Base-by-base conservation (phyloP, 2,113 vertebrate species). In the Apeltes quadracus region DNA sequence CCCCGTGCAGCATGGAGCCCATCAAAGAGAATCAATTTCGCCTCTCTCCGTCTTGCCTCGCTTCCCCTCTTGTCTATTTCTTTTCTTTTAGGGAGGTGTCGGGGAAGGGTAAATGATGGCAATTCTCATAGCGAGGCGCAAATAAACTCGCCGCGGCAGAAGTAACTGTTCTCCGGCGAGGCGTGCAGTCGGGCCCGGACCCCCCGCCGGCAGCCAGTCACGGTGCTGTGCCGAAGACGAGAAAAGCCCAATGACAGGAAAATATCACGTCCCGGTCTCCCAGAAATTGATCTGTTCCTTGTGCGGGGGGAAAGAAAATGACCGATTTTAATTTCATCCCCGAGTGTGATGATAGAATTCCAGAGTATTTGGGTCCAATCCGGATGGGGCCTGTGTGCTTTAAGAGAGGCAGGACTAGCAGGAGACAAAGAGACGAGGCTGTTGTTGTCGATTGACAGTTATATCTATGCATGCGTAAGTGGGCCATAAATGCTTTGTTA, bases 251-350 rank as follows among this genome's bases (percentile, higher is more conserved):
- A 93, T 92, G 90, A 85, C 80, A 89, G 91, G 87, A 92, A 93
- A 94, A 94, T 93, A 94, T 92, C 91, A 86, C 85, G 79, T 93
- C 90, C 88, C 88, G 84, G 87, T 93, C 92, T 90, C 90, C n/a
- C 87, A 92, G 93, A 94, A 95, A 95, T 95, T 93, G 93, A 94
- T 95, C 94, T 93, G 89, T 92, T 91, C 91, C 92, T 92, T 89
- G 86, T 88, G 87, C 61, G 84, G 92, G 84, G 92, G 86, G 91
- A 87, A 87, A 90, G 90, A 93, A 93, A 93, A 93, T 91, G 91
- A 90, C 86, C 69, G 82, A 93, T 93, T 94, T 94, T 93, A 93
- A 93, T 93, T 93, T 92, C 79, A 88, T 87, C 87, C 87, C 84
- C 46, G 84, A 87, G 82, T 87, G 86, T 87, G 84, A 85, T 88